These are phyloP conservation scores for Rhea americana DNA, from an alignment of 2,113 vertebrate species.

Conservation along the genomic window DNA sequence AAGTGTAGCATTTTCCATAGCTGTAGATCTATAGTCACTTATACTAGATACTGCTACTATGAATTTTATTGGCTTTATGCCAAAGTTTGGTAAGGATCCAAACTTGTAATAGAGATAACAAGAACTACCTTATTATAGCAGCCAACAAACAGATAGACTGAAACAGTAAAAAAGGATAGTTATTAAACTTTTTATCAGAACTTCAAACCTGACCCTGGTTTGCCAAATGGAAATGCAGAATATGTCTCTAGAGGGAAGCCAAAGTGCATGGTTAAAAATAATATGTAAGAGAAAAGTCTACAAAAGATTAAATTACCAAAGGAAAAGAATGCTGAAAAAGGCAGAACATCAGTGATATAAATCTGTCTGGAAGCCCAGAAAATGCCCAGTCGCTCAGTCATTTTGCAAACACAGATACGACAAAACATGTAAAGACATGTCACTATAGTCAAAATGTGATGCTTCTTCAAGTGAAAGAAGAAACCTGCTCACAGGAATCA, in stretches of 20 bases:
- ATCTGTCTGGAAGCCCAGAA: neutral
- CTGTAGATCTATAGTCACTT: neutral
- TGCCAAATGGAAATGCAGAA: slow-evolving; percentile 10
- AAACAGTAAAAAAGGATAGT: neutral
- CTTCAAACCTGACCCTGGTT: neutral
- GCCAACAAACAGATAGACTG: neutral
- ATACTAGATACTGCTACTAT: neutral
- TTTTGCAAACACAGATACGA: neutral
- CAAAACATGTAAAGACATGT: neutral
- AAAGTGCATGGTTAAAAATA: slow-evolving; percentile 6
- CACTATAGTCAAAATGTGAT: neutral
- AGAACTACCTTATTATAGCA: neutral
- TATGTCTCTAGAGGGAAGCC: neutral
- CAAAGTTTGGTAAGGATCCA: neutral
- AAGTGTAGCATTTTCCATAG: neutral
- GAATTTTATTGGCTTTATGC: neutral
- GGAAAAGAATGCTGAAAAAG: neutral
- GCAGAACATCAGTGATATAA: neutral
- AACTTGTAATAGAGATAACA: neutral
- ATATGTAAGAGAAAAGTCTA: neutral
- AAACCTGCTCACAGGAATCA: neutral
- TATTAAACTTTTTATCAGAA: neutral
- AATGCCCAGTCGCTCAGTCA: neutral
- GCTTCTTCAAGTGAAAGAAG: neutral
- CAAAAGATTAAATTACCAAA: neutral